A percentile compares a stretch with the other conserved stretches of the same genome.
Conservation (phyloP, 2,888 invertebrate species). For the Stenolophus ochropezus region DNA sequence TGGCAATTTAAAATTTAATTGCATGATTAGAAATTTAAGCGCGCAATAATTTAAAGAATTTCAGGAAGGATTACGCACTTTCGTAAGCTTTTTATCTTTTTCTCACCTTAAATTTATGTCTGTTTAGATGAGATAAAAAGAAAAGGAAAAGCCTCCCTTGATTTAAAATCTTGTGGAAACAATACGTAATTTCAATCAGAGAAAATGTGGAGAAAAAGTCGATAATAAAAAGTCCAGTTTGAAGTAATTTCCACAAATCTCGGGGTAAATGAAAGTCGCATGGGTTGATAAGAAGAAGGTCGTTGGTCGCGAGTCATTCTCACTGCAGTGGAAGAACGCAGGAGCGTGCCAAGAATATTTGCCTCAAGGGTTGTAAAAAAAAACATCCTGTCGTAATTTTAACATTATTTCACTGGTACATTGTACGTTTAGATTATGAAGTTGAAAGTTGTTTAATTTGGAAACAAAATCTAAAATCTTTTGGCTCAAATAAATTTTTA, state of each 20-base stretch:
- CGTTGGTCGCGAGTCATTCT: slow-evolving; percentile 3
- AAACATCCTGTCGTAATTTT: no score
- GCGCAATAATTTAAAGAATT: not conserved
- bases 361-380: no score
- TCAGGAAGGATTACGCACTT: not conserved
- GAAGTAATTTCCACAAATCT: slow-evolving; percentile 45
- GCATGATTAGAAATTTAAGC: not conserved
- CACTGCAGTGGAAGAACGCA: not conserved
- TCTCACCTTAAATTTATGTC: not conserved
- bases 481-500: no score
- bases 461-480: no score
- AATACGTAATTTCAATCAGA: slow-evolving; percentile 10
- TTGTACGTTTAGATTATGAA: no score
- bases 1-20: not conserved
- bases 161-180: not conserved
- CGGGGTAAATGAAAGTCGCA: slow-evolving; percentile 45
- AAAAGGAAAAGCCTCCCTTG: not conserved
- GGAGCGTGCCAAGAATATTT: not conserved
- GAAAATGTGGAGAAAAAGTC: slow-evolving; percentile 11
- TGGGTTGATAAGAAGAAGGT: slow-evolving; percentile 46
- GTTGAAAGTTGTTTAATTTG: no score
- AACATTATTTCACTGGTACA: no score
- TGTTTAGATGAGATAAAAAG: not conserved
- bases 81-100: not conserved
- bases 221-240: slow-evolving; percentile 7